Base-by-base conservation (phyloP, 92 coral and sea anemone species). In the Pocillopora meandrina region DNA sequence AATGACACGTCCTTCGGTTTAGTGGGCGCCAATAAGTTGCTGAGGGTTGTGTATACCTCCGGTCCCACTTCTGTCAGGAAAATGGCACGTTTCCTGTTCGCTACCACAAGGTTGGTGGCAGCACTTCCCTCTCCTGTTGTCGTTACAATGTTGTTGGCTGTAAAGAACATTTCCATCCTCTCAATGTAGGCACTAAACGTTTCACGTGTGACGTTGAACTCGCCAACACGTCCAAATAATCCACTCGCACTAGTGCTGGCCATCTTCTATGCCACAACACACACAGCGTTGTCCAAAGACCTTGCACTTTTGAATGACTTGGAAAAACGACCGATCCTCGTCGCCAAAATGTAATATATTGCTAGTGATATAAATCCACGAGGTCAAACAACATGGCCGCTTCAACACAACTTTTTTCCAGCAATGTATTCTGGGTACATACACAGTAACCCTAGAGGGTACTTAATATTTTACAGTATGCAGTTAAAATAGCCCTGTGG, bases 31-130 rank as follows among this genome's bases (percentile, higher is more conserved):
- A 83, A 17, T 5, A 90, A 68, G 56, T 83, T 87, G 19, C 91
- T 64, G 34, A 91, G 85, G 20, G 83, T 52, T 14, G 95, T 21
- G 35, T 88, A 89, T 17, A 76, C 90, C 74, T 84, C 89, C 16
- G 94, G 91, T 17, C 94, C 92, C 26, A 88, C 71, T 36, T 80
- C 88, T 12, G 85, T 82, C n/a, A 91, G 86, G 34, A 92, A 81
- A 76, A 85, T 85, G 2, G 88, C 92, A 21, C 87, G 63, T 81
- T 86, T 61, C 35, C 88, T 91, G 16, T 89, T 86, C 17, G 67
- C 64, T 18, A 84, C 87, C 34, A 62, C 61, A 42, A n/a, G 68
- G 49, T 80, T 85, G 17, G 83, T 72, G 13, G 74, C 79, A 10
- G 18, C 90, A 3, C 75, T 71, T 58, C 75, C 92, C 75, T 79